phyloP scores from a whole-genome alignment of 2,888 invertebrate species.

The Chydorus sphaericus region DNA sequence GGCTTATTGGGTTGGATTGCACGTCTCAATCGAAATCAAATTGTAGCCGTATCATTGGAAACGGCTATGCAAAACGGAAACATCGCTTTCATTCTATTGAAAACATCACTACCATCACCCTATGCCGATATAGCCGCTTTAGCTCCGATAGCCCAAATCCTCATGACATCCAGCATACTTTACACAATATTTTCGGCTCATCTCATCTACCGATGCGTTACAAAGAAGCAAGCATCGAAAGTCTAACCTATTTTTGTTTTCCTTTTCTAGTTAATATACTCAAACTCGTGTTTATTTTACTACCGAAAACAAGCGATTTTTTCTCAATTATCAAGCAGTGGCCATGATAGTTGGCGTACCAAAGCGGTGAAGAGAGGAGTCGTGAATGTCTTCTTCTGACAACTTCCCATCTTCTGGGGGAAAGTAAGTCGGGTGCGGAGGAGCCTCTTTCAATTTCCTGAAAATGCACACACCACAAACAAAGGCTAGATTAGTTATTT shows the following conservation, averaged over 20 bases:
- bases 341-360: constrained; percentile 55
- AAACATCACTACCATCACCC: constrained; percentile 27
- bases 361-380: constrained; percentile 59
- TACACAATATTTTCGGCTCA: neutral
- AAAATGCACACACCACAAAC: too few relatives aligned
- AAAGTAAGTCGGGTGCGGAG: constrained; percentile 68
- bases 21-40: constrained; percentile 16
- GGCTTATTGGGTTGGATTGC: constrained; percentile 25
- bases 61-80: constrained; percentile 31
- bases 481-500: neutral
- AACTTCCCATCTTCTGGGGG: constrained; percentile 39
- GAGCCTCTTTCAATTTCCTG: constrained; percentile 29
- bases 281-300: too few relatives aligned
- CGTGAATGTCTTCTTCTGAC: constrained; percentile 52
- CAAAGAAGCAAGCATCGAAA: neutral
- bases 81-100: constrained; percentile 30
- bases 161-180: constrained; percentile 18
- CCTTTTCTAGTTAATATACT: too few relatives aligned
- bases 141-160: constrained; percentile 19
- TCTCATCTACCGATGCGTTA: neutral
- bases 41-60: constrained; percentile 27
- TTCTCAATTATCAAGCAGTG: too few relatives aligned
- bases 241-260: too few relatives aligned
- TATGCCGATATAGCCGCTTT: constrained; percentile 26
- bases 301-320: too few relatives aligned